Percentiles rank a stretch among this genome's conserved stretches.
phyloP scores from a whole-genome alignment of 1,140 invertebrate species.

The Pteromalus puparum region DNA sequence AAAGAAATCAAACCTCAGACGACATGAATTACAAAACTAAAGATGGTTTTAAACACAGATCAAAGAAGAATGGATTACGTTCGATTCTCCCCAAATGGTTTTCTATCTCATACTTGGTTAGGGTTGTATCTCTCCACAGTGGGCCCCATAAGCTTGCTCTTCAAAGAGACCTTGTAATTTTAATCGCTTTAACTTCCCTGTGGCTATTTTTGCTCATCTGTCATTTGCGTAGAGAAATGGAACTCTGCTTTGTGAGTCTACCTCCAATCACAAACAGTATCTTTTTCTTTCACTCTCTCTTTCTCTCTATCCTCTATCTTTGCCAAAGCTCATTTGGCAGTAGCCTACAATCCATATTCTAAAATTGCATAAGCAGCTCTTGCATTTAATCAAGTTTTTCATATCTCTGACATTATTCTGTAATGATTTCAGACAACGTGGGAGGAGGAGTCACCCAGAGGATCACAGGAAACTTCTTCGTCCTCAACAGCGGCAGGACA shows the following conservation, averaged over 20 bases:
- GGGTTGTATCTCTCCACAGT: not conserved
- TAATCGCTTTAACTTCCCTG: constrained; percentile 17
- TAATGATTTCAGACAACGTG: constrained; percentile 51
- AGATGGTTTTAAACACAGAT: constrained; percentile 44
- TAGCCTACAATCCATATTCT: not conserved
- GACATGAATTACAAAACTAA: constrained; percentile 37
- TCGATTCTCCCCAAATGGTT: constrained; percentile 45
- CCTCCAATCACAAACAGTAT: not conserved
- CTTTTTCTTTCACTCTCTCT: not conserved
- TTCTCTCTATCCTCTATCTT: not conserved
- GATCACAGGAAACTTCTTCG: not conserved
- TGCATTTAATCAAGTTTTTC: not conserved
- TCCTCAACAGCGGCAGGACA: not conserved
- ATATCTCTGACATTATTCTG: not conserved
- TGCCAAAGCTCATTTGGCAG: not conserved
- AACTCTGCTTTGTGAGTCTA: constrained; percentile 16
- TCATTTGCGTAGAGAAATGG: constrained; percentile 12
- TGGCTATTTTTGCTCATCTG: constrained; percentile 18
- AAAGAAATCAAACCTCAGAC: constrained; percentile 4
- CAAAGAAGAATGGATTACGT: constrained; percentile 37
- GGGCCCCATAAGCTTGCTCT: not conserved
- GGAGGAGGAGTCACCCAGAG: constrained; percentile 48
- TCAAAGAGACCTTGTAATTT: constrained; percentile 7
- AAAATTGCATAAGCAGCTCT: not conserved
- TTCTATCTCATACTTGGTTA: constrained; percentile 47